Evolutionary conservation across 2,797 vertebrate species (phyloP), one percentile per base, ranked within the genome.

Genomic region (Gila robusta): DNA sequence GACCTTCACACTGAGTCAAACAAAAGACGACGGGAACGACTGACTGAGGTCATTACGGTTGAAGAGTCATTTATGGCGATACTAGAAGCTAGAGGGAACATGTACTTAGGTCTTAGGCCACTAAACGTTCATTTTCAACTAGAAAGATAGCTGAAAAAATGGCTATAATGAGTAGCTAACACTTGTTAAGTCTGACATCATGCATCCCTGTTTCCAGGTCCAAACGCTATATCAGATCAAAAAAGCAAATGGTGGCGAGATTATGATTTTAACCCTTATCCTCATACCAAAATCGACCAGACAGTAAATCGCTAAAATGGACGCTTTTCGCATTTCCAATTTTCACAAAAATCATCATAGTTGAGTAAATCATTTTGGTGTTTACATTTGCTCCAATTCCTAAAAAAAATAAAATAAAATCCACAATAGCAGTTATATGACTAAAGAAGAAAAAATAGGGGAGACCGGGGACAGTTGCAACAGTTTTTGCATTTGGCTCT

Each of bases 1-100:
- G 87, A 87, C 85, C 94, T 94, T 94, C 90, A 90, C 71, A 86
- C 69, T 41, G 89, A 39, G 49, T 37, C 19, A 32, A 47, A 32
- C 19, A 47, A 64, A 56, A 59, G 71, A 56, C 35, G 12, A 41
- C 7, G 11, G 79, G 76, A 41, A 62, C 4, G 12, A 19, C 23
- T 79, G 54, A 39, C 54, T 79, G 76, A 79, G 54, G 37, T 79
- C 37, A 41, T 41, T 41, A 41, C 37, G 23, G 54, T 10, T 41
- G 76, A 79, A n/a, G 76, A 79, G 76, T 79, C 14, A 62, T 62
- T 79, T 62, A 79, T 41, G 54, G 37, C 4, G 23, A 79, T 62
- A 41, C 35, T 41, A 79, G 35, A 78, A 59, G 74, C 32, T 39
- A 59, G 52, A 78, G 12, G 23, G 76, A 64, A 26, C 56, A 62